Evolutionary conservation across 2,797 vertebrate species (phyloP).

Genomic region (Anguilla obscura): DNA sequence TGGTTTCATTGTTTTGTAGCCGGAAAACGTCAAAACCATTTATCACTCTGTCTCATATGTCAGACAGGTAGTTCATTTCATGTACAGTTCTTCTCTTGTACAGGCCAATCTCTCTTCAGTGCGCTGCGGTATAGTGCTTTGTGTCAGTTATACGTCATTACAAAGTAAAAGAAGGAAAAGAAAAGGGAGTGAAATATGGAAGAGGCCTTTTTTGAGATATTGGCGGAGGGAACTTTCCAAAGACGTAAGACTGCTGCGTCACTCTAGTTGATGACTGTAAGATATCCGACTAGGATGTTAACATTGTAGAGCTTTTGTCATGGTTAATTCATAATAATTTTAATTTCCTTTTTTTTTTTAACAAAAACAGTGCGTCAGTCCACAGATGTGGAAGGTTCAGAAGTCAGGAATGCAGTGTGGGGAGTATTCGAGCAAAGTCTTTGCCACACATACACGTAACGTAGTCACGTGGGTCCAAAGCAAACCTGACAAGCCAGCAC

Average conservation of each 20-base stretch:
- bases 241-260: neutral
- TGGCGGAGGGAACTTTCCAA: slow-evolving; percentile 42
- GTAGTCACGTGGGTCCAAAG: neutral
- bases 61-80: neutral
- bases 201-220: slow-evolving; percentile 36
- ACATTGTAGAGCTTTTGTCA: neutral
- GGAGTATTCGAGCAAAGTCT: neutral
- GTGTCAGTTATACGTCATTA: slow-evolving; percentile 19
- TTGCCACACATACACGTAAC: neutral
- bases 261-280: neutral
- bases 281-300: neutral
- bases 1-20: neutral
- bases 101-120: slow-evolving; percentile 6
- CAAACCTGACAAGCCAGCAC: neutral
- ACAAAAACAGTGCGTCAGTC: neutral
- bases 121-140: neutral
- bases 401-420: neutral
- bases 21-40: neutral
- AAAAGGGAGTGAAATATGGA: slow-evolving; percentile 16
- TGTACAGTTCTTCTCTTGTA: neutral
- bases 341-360: neutral
- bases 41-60: neutral
- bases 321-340: neutral
- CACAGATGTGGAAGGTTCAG: neutral
- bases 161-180: neutral